Conservation (phyloP, 2,797 vertebrate genomes). For the Orientallactaga sibirica region DNA sequence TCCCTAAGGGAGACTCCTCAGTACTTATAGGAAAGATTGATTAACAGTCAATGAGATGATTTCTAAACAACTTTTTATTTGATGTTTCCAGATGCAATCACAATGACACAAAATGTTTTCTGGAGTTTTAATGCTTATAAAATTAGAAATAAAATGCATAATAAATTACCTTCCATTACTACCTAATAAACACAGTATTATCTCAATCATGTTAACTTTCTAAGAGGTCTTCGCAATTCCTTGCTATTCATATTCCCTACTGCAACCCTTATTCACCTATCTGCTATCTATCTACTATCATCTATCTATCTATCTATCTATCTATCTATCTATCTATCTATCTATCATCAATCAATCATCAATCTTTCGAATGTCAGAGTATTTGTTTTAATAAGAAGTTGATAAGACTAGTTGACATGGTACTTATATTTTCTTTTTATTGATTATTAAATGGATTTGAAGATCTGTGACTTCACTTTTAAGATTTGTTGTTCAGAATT, state of each 20-base stretch:
- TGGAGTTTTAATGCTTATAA: not conserved
- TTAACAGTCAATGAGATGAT: not conserved
- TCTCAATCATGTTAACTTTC: not conserved
- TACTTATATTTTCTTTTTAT: not conserved
- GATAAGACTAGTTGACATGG: not conserved
- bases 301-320: too few species aligned
- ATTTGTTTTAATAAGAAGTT: not conserved
- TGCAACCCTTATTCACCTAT: not conserved
- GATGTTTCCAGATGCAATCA: not conserved
- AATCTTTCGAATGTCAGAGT: not conserved
- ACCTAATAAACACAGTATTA: not conserved
- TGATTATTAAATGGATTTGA: not conserved
- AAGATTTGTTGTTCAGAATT: not conserved
- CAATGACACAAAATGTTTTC: not conserved
- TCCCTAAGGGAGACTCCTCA: not conserved
- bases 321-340: too few species aligned
- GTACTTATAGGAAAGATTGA: not conserved
- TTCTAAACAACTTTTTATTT: not conserved
- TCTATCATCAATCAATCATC: too few species aligned
- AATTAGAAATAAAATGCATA: not conserved
- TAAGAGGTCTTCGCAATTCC: not conserved
- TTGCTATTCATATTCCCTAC: fast-evolving
- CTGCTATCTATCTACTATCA: too few species aligned
- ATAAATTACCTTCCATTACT: not conserved
- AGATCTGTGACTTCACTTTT: not conserved